Evolutionary conservation across 2,113 vertebrate genomes (phyloP), one percentile per base, ranked within the genome.

Genomic region (Urocynchramus pylzowi): DNA sequence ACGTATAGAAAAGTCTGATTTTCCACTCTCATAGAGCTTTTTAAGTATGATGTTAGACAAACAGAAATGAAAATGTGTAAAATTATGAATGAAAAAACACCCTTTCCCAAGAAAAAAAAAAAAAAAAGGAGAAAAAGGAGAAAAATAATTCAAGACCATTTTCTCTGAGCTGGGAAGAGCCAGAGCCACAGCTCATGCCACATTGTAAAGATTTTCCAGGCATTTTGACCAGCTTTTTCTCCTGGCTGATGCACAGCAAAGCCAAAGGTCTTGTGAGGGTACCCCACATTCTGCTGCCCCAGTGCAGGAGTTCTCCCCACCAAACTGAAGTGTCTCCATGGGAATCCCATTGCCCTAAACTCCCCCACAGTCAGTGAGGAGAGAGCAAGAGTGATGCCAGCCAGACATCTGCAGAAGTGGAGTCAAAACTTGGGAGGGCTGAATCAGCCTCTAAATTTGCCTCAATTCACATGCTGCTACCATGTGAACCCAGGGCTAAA

Each of bases 401-500:
- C n/a, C 26, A 4, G 84, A 67, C 56, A 78, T 78, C 84, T 91
- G 87, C 65, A 57, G 78, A 84, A 52, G 70, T 81, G 50, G 54
- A 71, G 41, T n/a, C 70, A 69, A 88, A 68, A 42, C 71, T 3
- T 69, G 75, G 90, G 79, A 86, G 83, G 68, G 79, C 59, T 73
- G 45, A 52, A 39, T 42, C 0, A 13, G 64, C 37, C 88, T 88
- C 75, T 53, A 23, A 63, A 27, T 74, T 80, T 79, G 60, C 76
- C 0, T 2, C 68, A 20, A 17, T 86, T 94, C 96, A 93, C 90
- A 73, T 93, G 82, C 57, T 85, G 65, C 95, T 96, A 14, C 90
- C 85, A 85, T 90, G 90, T 94, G 95, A 96, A 95, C 35, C 49
- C 61, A 26, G 87, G 31, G 79, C 89, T 96, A 31, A 86, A 90